These are phyloP conservation scores for Acholoe squamosa DNA, from an alignment of 2,888 invertebrate species.

Conservation along the genomic window DNA sequence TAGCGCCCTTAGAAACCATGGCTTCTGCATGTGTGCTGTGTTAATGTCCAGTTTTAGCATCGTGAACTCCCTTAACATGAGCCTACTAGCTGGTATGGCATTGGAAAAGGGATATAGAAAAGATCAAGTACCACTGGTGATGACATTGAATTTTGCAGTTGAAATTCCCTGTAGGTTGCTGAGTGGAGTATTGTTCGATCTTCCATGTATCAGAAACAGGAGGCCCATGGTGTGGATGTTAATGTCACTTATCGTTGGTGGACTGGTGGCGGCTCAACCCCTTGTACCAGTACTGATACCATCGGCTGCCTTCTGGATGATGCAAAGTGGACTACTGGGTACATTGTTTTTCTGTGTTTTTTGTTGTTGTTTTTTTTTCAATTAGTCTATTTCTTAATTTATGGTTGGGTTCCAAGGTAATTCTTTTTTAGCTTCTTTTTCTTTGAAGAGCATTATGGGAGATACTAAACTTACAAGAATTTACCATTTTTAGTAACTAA, in stretches of 20 bases:
- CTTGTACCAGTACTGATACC: not conserved
- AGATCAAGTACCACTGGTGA: not conserved
- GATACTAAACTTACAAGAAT: too few species aligned
- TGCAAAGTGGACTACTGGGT: not conserved
- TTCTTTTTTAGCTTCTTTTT: too few species aligned
- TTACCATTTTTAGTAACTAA: too few species aligned
- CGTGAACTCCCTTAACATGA: not conserved
- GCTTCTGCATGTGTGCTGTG: not conserved
- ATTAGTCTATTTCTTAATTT: too few species aligned
- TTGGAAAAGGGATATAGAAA: not conserved
- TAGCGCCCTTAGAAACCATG: not conserved
- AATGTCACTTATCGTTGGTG: not conserved
- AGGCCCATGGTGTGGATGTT: not conserved
- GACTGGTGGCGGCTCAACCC: not conserved
- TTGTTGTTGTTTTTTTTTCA: too few species aligned
- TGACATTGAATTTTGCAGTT: not conserved
- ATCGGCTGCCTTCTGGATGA: not conserved
- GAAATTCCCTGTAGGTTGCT: not conserved
- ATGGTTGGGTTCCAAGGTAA: too few species aligned
- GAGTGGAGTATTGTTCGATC: not conserved
- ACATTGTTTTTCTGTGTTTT: too few species aligned
- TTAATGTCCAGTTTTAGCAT: not conserved
- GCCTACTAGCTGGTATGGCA: constrained; percentile 4
- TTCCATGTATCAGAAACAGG: not conserved
- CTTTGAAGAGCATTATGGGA: too few species aligned